phyloP scores from a whole-genome alignment of 2,797 vertebrate species.

The Clarias pachynema region DNA sequence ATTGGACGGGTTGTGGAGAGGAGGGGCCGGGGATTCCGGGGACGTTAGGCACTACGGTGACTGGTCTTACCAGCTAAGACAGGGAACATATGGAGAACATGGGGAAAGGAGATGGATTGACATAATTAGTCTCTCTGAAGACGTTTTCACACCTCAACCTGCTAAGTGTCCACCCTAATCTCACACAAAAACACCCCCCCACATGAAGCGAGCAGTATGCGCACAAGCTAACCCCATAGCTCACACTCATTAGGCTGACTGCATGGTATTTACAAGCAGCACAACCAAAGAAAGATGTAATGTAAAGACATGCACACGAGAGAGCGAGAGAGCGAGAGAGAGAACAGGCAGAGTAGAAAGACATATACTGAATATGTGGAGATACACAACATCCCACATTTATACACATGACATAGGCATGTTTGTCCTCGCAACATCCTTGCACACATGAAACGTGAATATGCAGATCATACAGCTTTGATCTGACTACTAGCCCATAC shows the following conservation, averaged over 20 bases:
- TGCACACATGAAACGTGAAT: constrained; percentile 5
- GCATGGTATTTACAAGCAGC: constrained; percentile 76
- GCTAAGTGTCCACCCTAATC: constrained; percentile 22
- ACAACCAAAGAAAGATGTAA: constrained; percentile 74
- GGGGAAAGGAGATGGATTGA: constrained; percentile 60
- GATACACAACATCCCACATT: background rate
- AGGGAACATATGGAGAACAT: constrained; percentile 62
- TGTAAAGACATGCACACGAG: constrained; percentile 12
- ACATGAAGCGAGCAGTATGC: constrained; percentile 36
- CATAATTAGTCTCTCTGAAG: constrained; percentile 63
- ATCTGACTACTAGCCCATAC: constrained; percentile 28
- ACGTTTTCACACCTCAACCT: constrained; percentile 20
- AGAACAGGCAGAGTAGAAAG: background rate
- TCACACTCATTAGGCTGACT: constrained; percentile 81
- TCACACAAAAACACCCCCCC: constrained; percentile 42
- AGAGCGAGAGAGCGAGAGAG: background rate
- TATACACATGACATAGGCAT: background rate
- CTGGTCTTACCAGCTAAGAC: constrained; percentile 95
- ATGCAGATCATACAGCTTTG: constrained; percentile 19
- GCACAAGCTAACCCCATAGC: constrained; percentile 71
- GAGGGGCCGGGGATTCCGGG: constrained; percentile 97
- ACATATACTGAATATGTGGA: background rate
- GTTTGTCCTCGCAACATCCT: background rate
- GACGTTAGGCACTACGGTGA: constrained; percentile 98
- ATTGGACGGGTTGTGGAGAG: constrained; percentile 91